These are phyloP conservation scores for Idaea biselata DNA, from an alignment of 2,888 invertebrate genomes.

Conservation along the genomic window DNA sequence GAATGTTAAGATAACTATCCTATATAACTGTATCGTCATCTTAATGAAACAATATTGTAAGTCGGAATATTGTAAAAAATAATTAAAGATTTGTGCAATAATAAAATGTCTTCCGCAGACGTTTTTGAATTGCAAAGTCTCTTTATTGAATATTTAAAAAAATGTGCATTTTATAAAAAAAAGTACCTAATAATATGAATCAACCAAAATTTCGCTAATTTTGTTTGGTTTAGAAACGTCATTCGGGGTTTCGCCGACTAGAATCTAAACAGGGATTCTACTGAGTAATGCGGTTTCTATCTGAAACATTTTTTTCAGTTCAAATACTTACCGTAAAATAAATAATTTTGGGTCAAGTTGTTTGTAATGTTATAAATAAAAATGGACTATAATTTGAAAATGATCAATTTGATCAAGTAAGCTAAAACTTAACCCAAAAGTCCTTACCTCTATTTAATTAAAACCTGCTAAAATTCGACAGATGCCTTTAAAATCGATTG, in stretches of 20 bases:
- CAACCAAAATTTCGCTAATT: background rate
- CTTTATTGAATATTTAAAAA: background rate
- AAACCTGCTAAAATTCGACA: too few species aligned
- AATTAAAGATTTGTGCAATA: background rate
- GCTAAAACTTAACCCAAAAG: too few species aligned
- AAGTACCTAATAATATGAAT: background rate
- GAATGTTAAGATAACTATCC: conserved; percentile 8
- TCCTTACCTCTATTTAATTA: too few species aligned
- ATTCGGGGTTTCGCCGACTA: background rate
- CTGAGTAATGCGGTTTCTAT: background rate
- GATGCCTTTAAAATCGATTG: background rate
- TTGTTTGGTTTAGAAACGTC: background rate
- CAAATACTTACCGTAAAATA: background rate
- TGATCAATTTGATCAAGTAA: too few species aligned
- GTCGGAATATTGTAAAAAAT: background rate
- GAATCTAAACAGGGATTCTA: background rate
- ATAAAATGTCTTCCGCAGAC: background rate
- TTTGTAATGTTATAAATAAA: background rate
- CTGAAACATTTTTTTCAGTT: background rate
- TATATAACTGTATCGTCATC: background rate
- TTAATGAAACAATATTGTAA: background rate
- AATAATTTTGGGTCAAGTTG: background rate
- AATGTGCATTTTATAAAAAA: background rate
- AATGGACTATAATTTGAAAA: too few species aligned
- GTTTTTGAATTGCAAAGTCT: background rate